Percentiles rank a stretch among this genome's conserved stretches.
Evolutionary conservation across 2,797 vertebrate genomes (phyloP).

Genomic region (Gallinago nigripennis): DNA sequence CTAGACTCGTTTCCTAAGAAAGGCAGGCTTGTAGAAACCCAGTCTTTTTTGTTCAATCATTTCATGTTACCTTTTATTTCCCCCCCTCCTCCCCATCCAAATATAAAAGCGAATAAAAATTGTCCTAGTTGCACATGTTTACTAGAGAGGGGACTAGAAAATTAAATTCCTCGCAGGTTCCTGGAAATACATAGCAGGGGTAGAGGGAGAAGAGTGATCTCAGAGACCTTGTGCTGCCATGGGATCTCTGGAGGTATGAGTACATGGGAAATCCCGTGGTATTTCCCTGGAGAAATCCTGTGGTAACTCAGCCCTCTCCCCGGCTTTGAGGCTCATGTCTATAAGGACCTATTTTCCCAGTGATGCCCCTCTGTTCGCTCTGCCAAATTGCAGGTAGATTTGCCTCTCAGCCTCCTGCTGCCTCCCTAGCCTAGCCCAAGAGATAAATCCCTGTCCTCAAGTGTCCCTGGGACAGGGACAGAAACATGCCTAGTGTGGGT

Average conservation of each 20-base stretch:
- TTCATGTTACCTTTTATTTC: accelerated
- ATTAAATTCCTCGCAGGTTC: background rate
- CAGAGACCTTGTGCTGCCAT: background rate
- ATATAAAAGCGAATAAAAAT: background rate
- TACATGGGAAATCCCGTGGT: background rate
- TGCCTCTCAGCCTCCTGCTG: background rate
- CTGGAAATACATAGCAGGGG: background rate
- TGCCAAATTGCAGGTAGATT: background rate
- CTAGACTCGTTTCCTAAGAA: background rate
- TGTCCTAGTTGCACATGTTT: background rate
- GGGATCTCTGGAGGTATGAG: background rate
- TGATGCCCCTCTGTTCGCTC: accelerated
- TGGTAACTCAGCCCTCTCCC: background rate
- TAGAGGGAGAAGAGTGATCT: background rate
- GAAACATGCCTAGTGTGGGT: background rate
- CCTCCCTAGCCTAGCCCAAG: background rate
- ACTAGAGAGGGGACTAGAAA: background rate
- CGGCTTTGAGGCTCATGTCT: background rate
- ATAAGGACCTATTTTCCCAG: background rate
- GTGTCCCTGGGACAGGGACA: background rate
- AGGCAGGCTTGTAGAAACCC: background rate
- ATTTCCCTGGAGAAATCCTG: background rate
- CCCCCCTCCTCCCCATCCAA: background rate
- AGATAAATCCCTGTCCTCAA: background rate
- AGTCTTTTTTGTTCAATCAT: background rate